Evolutionary conservation across 2,797 vertebrate genomes (phyloP).

Genomic region (Crenuchus spilurus): DNA sequence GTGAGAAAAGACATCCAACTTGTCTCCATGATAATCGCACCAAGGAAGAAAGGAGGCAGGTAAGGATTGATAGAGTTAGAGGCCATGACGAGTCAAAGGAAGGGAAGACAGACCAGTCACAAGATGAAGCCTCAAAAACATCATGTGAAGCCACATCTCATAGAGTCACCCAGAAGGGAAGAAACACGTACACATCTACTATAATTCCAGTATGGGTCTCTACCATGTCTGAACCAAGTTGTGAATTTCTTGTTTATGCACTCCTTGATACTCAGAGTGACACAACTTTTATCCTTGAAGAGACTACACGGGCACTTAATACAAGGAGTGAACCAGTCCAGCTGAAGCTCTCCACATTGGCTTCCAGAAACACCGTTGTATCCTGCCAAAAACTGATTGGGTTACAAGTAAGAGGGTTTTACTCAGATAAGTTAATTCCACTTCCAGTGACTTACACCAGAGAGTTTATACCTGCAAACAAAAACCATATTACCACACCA

Average conservation of each 20-base stretch:
- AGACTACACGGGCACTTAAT: constrained; percentile 22
- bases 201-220: constrained; percentile 15
- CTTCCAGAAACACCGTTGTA: constrained; percentile 32
- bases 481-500: constrained; percentile 20
- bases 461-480: constrained; percentile 53
- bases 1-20: constrained; percentile 18
- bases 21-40: constrained; percentile 8
- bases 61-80: background rate
- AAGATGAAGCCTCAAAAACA: background rate
- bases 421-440: constrained; percentile 1
- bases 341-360: constrained; percentile 41
- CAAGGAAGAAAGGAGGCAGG: background rate
- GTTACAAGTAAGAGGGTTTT: constrained; percentile 38
- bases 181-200: background rate
- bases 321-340: constrained; percentile 39
- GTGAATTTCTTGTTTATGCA: background rate
- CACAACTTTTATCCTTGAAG: constrained; percentile 28
- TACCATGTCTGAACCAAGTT: background rate
- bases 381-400: constrained; percentile 21
- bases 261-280: constrained; percentile 3
- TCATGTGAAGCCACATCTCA: background rate
- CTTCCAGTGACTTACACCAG: constrained; percentile 38
- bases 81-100: background rate
- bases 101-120: background rate
- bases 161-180: background rate